Conservation (phyloP, 2,888 invertebrate species). For the Chrysomela aeneicollis region DNA sequence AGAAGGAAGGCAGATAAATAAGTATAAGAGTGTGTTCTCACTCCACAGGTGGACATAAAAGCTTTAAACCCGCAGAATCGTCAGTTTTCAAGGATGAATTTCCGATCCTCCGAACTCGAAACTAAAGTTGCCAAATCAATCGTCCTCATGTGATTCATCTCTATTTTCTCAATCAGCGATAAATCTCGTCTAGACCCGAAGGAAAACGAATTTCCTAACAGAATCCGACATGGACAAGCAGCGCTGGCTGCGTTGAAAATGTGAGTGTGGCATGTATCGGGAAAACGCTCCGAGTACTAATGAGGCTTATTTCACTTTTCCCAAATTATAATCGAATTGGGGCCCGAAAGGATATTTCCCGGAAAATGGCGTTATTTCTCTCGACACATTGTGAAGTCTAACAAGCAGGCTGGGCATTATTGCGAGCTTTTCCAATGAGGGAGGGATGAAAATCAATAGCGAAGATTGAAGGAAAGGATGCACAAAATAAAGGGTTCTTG, state of each 20-base stretch:
- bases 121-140: conserved; percentile 18
- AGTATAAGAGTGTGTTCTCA: too few relatives aligned
- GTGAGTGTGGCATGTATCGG: too few relatives aligned
- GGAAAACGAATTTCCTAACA: conserved; percentile 29
- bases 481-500: neutral
- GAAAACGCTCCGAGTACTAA: neutral
- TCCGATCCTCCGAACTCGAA: neutral
- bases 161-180: conserved; percentile 27
- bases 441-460: neutral
- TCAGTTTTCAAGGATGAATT: neutral
- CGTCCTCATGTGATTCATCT: conserved; percentile 33
- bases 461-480: neutral
- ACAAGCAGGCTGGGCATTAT: neutral
- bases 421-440: neutral
- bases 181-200: conserved; percentile 27
- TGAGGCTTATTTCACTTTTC: neutral
- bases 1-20: too few relatives aligned
- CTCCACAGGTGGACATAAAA: too few relatives aligned
- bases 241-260: neutral
- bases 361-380: neutral
- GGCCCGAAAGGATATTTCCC: neutral
- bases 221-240: conserved; percentile 19
- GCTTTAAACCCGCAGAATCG: too few relatives aligned
- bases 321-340: neutral
- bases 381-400: neutral